Conservation (phyloP, 2,113 vertebrate genomes). For the Lepus europaeus region DNA sequence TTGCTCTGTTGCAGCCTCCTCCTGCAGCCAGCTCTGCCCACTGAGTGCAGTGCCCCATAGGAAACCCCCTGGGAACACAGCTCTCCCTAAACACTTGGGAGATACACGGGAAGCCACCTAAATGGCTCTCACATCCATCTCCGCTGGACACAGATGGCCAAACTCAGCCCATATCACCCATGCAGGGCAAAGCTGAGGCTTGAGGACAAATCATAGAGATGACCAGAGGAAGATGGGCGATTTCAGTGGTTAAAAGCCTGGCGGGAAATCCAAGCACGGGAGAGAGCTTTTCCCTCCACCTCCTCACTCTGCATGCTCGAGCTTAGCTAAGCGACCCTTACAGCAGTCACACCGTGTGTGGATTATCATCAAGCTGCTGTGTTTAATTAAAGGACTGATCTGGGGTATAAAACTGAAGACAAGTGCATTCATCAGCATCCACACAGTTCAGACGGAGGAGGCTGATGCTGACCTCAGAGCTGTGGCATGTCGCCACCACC, state of each 20-base stretch:
- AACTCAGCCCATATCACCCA: neutral
- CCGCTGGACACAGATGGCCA: neutral
- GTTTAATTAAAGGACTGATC: constrained; percentile 16
- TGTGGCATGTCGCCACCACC: neutral
- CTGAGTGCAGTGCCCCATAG: neutral
- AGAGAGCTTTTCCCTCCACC: neutral
- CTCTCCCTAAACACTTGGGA: neutral
- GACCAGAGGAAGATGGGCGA: neutral
- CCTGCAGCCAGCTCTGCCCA: neutral
- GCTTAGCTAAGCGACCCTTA: neutral
- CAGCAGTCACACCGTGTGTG: neutral
- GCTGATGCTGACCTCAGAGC: neutral
- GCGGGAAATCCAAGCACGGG: constrained; percentile 11
- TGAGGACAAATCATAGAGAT: constrained; percentile 26
- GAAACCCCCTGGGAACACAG: neutral
- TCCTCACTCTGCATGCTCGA: neutral
- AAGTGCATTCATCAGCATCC: neutral
- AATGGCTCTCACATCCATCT: neutral
- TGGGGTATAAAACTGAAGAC: neutral
- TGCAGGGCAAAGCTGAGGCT: neutral
- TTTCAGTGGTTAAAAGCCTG: neutral
- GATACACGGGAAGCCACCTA: neutral
- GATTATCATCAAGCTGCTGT: neutral
- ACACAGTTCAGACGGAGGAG: neutral
- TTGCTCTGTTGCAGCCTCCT: neutral